These are phyloP conservation scores for Narcine bancroftii DNA, from an alignment of 2,113 vertebrate genomes.

Conservation along the genomic window DNA sequence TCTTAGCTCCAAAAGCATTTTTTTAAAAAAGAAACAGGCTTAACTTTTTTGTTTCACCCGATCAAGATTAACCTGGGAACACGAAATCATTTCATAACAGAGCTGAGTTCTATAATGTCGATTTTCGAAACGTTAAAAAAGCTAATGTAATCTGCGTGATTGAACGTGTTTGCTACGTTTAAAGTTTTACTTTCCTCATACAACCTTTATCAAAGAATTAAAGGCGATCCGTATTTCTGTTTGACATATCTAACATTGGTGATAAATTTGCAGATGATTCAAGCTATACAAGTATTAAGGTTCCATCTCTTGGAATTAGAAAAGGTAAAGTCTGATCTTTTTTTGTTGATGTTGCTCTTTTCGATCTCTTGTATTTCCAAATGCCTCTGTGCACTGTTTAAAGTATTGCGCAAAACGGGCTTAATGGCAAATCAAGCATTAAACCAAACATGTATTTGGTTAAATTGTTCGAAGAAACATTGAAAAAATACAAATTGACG, in stretches of 20 bases:
- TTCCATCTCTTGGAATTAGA: constrained; percentile 99
- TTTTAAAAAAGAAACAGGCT: not conserved
- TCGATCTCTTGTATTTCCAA: not conserved
- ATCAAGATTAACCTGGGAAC: not conserved
- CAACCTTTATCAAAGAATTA: no score
- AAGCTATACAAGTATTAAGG: constrained; percentile 99
- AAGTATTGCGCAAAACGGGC: not conserved
- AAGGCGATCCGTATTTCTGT: not conserved
- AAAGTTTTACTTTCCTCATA: not conserved
- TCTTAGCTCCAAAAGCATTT: not conserved
- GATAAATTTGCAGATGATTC: constrained; percentile 78
- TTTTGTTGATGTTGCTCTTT: not conserved
- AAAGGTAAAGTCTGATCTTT: constrained; percentile 74
- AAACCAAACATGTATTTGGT: not conserved
- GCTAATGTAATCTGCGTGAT: no score
- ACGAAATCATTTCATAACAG: not conserved
- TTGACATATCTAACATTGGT: constrained; percentile 2
- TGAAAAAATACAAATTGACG: not conserved
- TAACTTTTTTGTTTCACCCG: not conserved
- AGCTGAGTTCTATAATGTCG: not conserved
- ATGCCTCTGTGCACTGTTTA: not conserved
- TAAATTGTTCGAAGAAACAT: not conserved
- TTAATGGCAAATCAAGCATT: not conserved
- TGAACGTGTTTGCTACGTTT: not conserved
- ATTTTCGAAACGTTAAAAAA: not conserved